Base-by-base conservation (phyloP, 2,797 vertebrate genomes). In the Malurus splendens region DNA sequence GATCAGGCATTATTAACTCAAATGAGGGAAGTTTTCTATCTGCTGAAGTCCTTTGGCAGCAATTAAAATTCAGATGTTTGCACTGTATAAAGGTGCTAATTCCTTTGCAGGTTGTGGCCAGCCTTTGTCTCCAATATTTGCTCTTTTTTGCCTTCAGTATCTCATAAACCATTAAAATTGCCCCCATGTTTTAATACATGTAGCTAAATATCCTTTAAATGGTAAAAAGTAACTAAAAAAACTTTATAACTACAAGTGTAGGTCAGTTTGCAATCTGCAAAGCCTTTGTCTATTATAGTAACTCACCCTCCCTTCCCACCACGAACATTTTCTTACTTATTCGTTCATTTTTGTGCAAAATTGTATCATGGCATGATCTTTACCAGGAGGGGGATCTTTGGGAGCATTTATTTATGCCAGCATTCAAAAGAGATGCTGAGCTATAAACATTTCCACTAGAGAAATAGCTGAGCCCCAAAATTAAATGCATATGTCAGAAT, bases 401-500 rank as follows among this genome's bases (percentile, higher is more conserved):
- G 24, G 45, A 92, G 76, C 33, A 62, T 67, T 91, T 93, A 80
- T 93, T 94, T 86, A 48, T 90, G 71, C 87, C 87, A 92, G 14
- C 60, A 71, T 90, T 92, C 65, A 68, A 20, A 86, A 92, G 79
- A 76, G 77, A 93, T 86, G 82, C 90, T 84, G 82, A 90, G 51
- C 76, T 78, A 36, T 89, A 92, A 86, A 85, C 77, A 82, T 92
- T 92, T 92, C 75, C 80, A 87, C 76, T 44, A 48, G 65, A 82
- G 68, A 87, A 92, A 91, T 75, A 93, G 65, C 86, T 90, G 79
- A 90, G 68, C 44, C 83, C 77, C 84, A 18, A 88, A 92, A 96
- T 96, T 92, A 90, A 94, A 94, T 64, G 82, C 91, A 88, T 75
- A 86, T 95, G 94, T 92, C 91, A 86, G 92, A 86, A 92, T 89